Base-by-base conservation (phyloP, 2,888 invertebrate species). In the Plagiodera versicolora region DNA sequence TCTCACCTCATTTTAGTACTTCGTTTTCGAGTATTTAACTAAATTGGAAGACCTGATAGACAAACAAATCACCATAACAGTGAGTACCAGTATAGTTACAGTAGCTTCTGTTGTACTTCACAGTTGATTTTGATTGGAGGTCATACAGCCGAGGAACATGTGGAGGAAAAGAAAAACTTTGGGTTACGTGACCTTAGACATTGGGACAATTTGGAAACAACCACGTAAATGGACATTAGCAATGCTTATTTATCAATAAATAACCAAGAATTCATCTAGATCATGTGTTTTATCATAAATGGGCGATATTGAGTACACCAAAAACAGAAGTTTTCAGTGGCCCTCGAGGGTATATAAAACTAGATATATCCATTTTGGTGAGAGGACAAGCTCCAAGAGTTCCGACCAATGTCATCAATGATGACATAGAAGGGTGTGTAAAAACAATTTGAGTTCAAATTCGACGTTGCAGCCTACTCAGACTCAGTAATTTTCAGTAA, bases 201-300 rank as follows among this genome's bases (percentile, higher is more conserved):
- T 91, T 10, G 87, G 87, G 8, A 86, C 87, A 1, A 85, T 92
- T 14, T 91, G 91, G 89, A 82, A 82, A 52, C 90, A 91, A 73
- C 84, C 86, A 71, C 83, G 89, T 89, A 79, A 73, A 16, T 39
- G 11, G 24, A 24, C 3, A 24, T 24, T 24, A 5, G 24, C 24
- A 24, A 5, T 24, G 24, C 6, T 24, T 24, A n/a, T n/a, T n/a
- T n/a, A n/a, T n/a, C n/a, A n/a, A n/a, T n/a, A n/a, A n/a, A n/a
- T n/a, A n/a, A 24, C 24, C 24, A 6, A 24, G 24, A 14, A 14
- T 49, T 49, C 57, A 74, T 70, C 35, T 77, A 88, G 92, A 89
- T 80, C 94, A 90, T 73, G 89, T 89, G 75, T 90, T 91, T 73
- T 89, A 87, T 74, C 91, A 92, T 75, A 94, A 94, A 80, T 95